Evolutionary conservation across 1,140 invertebrate genomes (phyloP).

Genomic region (Alviniconcha marisindica): DNA sequence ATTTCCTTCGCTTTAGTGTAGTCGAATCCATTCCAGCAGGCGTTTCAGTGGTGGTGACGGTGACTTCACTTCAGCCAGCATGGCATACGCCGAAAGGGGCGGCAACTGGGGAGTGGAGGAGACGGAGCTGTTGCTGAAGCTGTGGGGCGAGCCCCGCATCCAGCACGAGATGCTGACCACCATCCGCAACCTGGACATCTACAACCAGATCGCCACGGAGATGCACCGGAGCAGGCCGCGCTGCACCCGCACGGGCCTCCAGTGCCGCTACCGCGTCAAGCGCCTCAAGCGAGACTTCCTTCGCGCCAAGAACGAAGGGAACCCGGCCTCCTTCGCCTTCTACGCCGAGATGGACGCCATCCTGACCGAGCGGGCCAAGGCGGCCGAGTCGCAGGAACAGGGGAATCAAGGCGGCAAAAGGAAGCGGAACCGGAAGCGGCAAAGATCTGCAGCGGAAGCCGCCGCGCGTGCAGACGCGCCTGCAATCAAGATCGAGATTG

Average conservation of each 20-base stretch:
- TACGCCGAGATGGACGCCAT: neutral
- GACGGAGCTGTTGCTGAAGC: neutral
- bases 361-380: neutral
- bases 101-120: neutral
- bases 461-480: neutral
- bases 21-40: too few relatives aligned
- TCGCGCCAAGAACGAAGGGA: neutral
- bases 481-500: neutral
- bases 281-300: neutral
- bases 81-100: neutral
- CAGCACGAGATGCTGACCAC: neutral
- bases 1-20: too few relatives aligned
- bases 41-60: too few relatives aligned
- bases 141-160: neutral
- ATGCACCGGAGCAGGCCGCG: neutral
- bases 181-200: neutral
- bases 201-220: neutral
- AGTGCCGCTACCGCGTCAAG: constrained; percentile 1
- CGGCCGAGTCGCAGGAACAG: neutral
- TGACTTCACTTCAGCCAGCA: too few relatives aligned
- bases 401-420: neutral
- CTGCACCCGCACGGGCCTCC: neutral
- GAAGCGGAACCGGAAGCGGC: neutral
- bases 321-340: neutral
- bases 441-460: too few relatives aligned